Conservation (phyloP, 2,113 vertebrate genomes). For the Orycteropus afer region DNA sequence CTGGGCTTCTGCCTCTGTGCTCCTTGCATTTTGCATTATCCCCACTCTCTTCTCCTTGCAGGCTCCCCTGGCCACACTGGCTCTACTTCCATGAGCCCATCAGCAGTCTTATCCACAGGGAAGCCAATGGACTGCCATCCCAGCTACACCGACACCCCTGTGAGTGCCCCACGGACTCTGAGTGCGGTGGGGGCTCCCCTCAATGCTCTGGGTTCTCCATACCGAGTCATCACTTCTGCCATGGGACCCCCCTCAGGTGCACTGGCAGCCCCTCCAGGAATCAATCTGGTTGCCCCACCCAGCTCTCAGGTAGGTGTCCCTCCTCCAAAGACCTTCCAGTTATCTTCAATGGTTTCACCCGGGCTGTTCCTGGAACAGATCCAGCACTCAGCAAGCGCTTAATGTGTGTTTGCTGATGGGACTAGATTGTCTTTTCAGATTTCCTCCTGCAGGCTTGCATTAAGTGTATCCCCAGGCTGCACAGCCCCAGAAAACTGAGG, state of each 20-base stretch:
- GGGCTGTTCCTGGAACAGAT: neutral
- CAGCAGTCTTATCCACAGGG: constrained; percentile 72
- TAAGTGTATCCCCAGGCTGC: neutral
- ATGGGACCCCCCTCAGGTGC: constrained; percentile 81
- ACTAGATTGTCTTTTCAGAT: neutral
- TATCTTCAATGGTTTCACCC: accelerated
- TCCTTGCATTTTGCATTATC: neutral
- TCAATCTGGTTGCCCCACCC: constrained; percentile 81
- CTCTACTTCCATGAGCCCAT: constrained; percentile 79
- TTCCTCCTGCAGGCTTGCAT: accelerated
- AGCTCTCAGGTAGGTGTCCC: constrained; percentile 83
- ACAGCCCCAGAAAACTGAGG: neutral
- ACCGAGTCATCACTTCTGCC: constrained; percentile 85
- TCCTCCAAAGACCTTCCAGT: accelerated
- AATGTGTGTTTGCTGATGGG: neutral
- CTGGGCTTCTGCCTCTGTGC: too few species aligned
- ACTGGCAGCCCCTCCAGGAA: constrained; percentile 77
- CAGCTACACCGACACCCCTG: constrained; percentile 82
- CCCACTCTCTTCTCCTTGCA: constrained; percentile 52
- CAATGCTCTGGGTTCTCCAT: constrained; percentile 74
- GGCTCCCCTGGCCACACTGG: constrained; percentile 82
- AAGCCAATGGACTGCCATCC: constrained; percentile 78
- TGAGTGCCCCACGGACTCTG: constrained; percentile 73
- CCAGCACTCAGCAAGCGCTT: neutral
- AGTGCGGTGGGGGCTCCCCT: constrained; percentile 70